Percentiles rank a stretch among this genome's conserved stretches.
Evolutionary conservation across 2,888 invertebrate genomes (phyloP).

Genomic region (Cantharis lateralis): DNA sequence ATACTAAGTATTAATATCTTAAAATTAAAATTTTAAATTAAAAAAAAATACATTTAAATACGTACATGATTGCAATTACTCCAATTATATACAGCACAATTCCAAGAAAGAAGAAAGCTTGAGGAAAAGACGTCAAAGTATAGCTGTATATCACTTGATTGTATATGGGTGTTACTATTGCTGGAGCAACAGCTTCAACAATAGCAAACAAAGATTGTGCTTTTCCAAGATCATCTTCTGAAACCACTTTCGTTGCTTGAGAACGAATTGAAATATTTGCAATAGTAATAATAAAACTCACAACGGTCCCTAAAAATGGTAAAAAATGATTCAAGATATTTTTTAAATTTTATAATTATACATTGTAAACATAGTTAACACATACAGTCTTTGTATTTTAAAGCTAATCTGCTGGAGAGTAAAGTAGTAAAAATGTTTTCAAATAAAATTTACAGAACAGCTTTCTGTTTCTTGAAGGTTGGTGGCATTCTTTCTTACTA

Average conservation of each 20-base stretch:
- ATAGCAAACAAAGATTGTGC: constrained; percentile 63
- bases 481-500: too few species aligned
- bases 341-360: too few species aligned
- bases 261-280: constrained; percentile 50
- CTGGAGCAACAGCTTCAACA: constrained; percentile 62
- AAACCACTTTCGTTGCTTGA: constrained; percentile 51
- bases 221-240: constrained; percentile 51
- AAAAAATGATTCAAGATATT: too few species aligned
- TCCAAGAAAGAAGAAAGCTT: constrained; percentile 63
- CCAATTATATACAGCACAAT: not conserved
- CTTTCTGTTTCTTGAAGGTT: too few species aligned
- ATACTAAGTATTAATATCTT: too few species aligned
- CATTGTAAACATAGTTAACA: too few species aligned
- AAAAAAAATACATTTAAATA: not conserved
- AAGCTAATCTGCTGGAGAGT: too few species aligned
- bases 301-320: constrained; percentile 8
- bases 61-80: constrained; percentile 3
- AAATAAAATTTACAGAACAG: too few species aligned
- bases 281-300: constrained; percentile 48
- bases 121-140: constrained; percentile 58
- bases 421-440: too few species aligned
- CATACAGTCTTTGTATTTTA: too few species aligned
- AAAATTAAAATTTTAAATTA: too few species aligned
- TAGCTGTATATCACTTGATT: constrained; percentile 59
- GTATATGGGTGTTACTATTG: constrained; percentile 62